These are phyloP conservation scores for Albula goreensis DNA, from an alignment of 2,113 vertebrate species.

Conservation along the genomic window DNA sequence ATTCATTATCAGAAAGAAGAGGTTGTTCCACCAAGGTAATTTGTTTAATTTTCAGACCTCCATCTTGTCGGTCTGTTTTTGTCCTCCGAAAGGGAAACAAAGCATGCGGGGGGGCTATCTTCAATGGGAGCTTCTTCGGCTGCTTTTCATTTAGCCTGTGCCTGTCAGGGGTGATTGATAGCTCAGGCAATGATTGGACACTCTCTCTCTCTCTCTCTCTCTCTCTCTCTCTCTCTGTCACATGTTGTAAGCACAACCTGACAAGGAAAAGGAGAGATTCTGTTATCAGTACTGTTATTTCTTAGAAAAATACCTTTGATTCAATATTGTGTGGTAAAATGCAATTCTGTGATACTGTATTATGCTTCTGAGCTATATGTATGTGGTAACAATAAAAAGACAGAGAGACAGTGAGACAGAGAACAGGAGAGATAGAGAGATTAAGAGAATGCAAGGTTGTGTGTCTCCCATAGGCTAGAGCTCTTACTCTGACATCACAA, in stretches of 20 bases:
- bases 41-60: constrained; percentile 84
- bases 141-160: constrained; percentile 72
- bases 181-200: constrained; percentile 77
- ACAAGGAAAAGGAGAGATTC: constrained; percentile 10
- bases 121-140: constrained; percentile 71
- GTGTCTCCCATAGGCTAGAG: too few species aligned
- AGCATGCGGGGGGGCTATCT: constrained; percentile 54
- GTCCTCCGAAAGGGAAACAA: constrained; percentile 72
- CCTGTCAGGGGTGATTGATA: constrained; percentile 88
- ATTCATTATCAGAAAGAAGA: constrained; percentile 76
- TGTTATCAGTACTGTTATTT: too few species aligned
- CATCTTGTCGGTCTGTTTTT: constrained; percentile 77
- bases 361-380: too few species aligned
- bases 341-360: too few species aligned
- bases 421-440: not conserved
- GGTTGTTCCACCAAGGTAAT: constrained; percentile 75
- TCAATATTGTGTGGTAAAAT: too few species aligned
- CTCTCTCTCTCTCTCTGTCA: constrained; percentile 48
- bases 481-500: too few species aligned
- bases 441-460: too few species aligned
- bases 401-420: constrained; percentile 38
- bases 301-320: too few species aligned
- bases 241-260: constrained; percentile 48
- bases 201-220: constrained; percentile 48
- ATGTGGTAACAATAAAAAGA: not conserved